A percentile compares a stretch with the other conserved stretches of the same genome.
phyloP scores from a whole-genome alignment of 2,888 invertebrate genomes.

The Tenthredo scrophulariae region DNA sequence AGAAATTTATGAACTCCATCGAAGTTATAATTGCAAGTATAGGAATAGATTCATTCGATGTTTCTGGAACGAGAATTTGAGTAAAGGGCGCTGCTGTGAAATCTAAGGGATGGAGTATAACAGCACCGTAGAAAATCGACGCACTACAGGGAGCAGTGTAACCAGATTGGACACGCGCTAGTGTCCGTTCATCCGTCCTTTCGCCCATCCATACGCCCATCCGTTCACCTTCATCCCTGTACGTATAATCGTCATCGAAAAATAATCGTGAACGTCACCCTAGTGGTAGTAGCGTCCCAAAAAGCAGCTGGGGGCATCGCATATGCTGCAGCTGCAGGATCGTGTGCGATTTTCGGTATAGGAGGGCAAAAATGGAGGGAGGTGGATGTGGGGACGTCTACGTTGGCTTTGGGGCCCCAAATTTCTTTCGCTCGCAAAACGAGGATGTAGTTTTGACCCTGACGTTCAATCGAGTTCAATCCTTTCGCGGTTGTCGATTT shows the following conservation, averaged over 20 bases:
- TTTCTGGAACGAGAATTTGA: conserved; percentile 1
- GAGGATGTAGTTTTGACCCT: conserved; percentile 11
- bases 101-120: conserved; percentile 22
- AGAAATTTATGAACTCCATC: neutral
- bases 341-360: conserved; percentile 27
- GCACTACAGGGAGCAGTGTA: conserved; percentile 20
- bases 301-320: conserved; percentile 45
- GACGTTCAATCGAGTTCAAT: conserved; percentile 62
- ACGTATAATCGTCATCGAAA: neutral
- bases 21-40: neutral
- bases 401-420: neutral
- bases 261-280: neutral
- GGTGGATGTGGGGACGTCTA: neutral
- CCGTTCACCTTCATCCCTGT: conserved; percentile 2
- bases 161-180: conserved; percentile 45
- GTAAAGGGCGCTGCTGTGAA: neutral
- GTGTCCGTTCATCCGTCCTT: conserved; percentile 39
- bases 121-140: conserved; percentile 33
- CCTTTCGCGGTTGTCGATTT: conserved; percentile 73
- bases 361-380: neutral
- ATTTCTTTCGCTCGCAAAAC: neutral
- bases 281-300: conserved; percentile 5
- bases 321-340: conserved; percentile 35
- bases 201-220: conserved; percentile 28
- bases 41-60: neutral